Base-by-base conservation (phyloP, 2,113 vertebrate species). In the Mustela nigripes region DNA sequence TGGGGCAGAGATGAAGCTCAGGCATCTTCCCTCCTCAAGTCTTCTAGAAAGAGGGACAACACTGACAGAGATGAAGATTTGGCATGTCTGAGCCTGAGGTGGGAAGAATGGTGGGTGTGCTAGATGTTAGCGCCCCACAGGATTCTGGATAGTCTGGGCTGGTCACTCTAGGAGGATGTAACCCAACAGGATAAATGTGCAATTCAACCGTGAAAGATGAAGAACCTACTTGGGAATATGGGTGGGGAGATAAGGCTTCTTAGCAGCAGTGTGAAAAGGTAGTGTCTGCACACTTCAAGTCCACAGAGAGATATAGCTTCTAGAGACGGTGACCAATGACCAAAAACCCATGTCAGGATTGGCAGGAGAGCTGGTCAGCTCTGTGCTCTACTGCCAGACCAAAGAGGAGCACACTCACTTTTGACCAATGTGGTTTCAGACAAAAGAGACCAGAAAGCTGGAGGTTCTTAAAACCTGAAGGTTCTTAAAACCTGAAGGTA, bases 171-270 rank as follows among this genome's bases (percentile, higher is more conserved):
- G 48, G 22, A 21, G 56, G 53, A 82, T 0, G 8, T 5, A 11
- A 24, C 14, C 16, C 14, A 48, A 58, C 4, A 45, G 33, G 15
- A 31, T 14, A 36, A 2, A 19, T 4, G 71, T 21, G 21, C 93
- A 42, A 5, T 21, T 89, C 63, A 36, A 16, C 42, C 7, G 60
- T 5, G 28, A 85, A 19, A 5, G 48, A 24, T 18, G 10, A 63
- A 31, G 42, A n/a, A 15, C 4, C 33, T 11, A 0, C 10, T 50
- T 4, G n/a, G 22, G 42, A 45, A n/a, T 2, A 4, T 0, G 14
- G 8, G 60, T 1, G 24, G 31, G 39, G 21, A 71, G 33, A 6
- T 0, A 22, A 28, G 81, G 73, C 12, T n/a, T 28, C 0, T 0
- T 15, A 14, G 56, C 19, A 24, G 24, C 12, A 10, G 21, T 11